phyloP scores from a whole-genome alignment of 2,888 invertebrate genomes.

The Dynastes hyllus region DNA sequence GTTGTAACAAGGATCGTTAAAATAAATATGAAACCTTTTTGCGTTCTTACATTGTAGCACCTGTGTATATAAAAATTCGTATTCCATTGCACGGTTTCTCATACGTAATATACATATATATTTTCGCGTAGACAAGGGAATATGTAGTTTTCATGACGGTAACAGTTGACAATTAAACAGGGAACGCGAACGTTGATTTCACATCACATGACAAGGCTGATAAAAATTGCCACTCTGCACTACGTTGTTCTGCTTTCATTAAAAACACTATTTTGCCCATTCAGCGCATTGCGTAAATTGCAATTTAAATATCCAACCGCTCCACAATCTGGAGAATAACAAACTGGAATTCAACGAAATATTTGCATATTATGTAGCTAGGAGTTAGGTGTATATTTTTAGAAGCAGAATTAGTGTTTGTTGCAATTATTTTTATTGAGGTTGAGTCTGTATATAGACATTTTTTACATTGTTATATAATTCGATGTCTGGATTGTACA shows the following conservation, averaged over 20 bases:
- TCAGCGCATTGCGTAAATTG: conserved; percentile 32
- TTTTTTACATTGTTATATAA: too few relatives aligned
- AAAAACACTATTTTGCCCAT: conserved; percentile 16
- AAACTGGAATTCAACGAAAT: conserved; percentile 9
- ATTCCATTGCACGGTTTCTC: too few relatives aligned
- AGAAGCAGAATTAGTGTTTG: not conserved
- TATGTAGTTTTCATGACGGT: too few relatives aligned
- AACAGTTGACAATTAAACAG: not conserved
- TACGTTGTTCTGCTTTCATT: conserved; percentile 12
- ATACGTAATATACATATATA: too few relatives aligned
- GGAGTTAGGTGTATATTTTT: conserved; percentile 1
- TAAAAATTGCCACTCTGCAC: conserved; percentile 14
- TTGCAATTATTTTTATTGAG: too few relatives aligned
- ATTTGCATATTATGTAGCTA: not conserved
- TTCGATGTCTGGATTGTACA: too few relatives aligned
- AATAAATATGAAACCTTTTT: too few relatives aligned
- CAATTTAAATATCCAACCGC: conserved; percentile 20
- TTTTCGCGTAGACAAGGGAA: too few relatives aligned
- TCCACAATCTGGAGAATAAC: conserved; percentile 1
- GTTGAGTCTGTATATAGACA: too few relatives aligned
- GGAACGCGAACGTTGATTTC: conserved; percentile 4
- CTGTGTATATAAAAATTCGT: too few relatives aligned
- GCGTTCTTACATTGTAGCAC: too few relatives aligned
- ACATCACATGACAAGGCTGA: conserved; percentile 20
- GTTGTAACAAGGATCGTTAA: too few relatives aligned